phyloP scores from a whole-genome alignment of 2,113 vertebrate species.

The Pachypanchax playfairii region DNA sequence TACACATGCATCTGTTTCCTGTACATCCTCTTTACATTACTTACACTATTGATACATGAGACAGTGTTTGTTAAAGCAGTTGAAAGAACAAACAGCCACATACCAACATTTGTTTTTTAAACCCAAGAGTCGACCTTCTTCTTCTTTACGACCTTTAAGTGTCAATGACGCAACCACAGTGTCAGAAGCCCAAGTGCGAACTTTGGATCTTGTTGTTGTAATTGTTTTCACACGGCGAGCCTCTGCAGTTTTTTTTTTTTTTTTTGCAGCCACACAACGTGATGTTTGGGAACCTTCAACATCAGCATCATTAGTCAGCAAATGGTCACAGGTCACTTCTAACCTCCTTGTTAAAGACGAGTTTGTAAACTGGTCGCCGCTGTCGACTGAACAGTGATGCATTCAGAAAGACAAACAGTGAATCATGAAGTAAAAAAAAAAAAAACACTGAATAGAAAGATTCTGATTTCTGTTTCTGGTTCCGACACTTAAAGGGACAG shows the following conservation, averaged over 20 bases:
- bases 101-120: too few relatives aligned
- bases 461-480: too few relatives aligned
- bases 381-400: not conserved
- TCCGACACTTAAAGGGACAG: too few relatives aligned
- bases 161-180: constrained; percentile 58
- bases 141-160: constrained; percentile 52
- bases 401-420: too few relatives aligned
- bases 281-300: constrained; percentile 27
- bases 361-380: not conserved
- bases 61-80: constrained; percentile 3
- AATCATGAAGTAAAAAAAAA: too few relatives aligned
- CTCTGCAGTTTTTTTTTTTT: constrained; percentile 4
- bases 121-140: constrained; percentile 59
- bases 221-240: constrained; percentile 55
- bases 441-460: too few relatives aligned
- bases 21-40: constrained; percentile 2
- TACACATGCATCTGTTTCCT: constrained; percentile 40
- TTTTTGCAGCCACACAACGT: constrained; percentile 34
- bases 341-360: not conserved
- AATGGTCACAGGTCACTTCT: constrained; percentile 40
- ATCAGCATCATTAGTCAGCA: constrained; percentile 33
- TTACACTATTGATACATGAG: constrained; percentile 15
- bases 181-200: constrained; percentile 22
- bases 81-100: constrained; percentile 13
- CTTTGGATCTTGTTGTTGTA: constrained; percentile 35